phyloP scores from a whole-genome alignment of 2,797 vertebrate species.

The Acanthiza pusilla region DNA sequence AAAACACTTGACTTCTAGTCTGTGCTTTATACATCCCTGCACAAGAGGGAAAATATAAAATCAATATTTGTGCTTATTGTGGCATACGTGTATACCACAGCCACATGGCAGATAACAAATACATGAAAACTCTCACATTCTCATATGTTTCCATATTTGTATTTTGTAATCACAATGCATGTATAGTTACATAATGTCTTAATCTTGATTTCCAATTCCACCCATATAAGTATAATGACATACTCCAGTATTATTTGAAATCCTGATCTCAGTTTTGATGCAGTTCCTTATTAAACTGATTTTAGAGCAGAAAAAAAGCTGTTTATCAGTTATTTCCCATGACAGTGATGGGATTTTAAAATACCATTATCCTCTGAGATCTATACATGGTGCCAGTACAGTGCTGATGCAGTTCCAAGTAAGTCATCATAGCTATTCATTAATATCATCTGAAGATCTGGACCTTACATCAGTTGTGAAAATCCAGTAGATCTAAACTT shows the following conservation, averaged over 20 bases:
- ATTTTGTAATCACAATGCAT: not conserved
- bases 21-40: not conserved
- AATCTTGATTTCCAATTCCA: not conserved
- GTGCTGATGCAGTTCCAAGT: not conserved
- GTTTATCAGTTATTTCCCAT: not conserved
- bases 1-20: not conserved
- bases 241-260: not conserved
- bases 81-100: not conserved
- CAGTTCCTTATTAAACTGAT: not conserved
- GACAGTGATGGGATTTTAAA: not conserved
- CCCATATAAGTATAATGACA: not conserved
- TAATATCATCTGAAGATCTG: not conserved
- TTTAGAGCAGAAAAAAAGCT: not conserved
- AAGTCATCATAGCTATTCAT: not conserved
- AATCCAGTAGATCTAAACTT: not conserved
- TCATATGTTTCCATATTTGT: not conserved
- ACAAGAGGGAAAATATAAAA: not conserved
- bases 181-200: not conserved
- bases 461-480: not conserved
- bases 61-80: not conserved
- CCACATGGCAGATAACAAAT: not conserved
- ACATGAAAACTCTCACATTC: not conserved
- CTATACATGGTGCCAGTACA: not conserved
- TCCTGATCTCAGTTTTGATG: not conserved
- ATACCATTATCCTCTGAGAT: not conserved